Evolutionary conservation across 2,113 vertebrate genomes (phyloP).

Genomic region (Nannospalax galili): DNA sequence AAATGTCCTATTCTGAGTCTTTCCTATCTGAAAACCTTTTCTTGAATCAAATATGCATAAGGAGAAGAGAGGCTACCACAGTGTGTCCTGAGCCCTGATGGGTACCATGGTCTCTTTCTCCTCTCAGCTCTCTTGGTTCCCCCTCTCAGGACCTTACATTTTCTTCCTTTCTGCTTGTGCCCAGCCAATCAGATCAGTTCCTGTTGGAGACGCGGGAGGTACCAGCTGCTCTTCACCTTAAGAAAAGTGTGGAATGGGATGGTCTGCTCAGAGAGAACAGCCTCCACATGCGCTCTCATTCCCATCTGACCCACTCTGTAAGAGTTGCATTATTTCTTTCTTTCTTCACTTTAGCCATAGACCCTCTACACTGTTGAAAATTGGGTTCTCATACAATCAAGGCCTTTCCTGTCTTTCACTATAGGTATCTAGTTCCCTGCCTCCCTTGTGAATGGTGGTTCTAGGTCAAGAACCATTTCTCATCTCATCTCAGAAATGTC

Average conservation of each 20-base stretch:
- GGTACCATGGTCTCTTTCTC: neutral
- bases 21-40: neutral
- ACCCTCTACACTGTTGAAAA: neutral
- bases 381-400: neutral
- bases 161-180: neutral
- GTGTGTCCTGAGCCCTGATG: neutral
- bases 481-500: neutral
- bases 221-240: neutral
- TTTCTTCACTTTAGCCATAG: neutral
- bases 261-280: neutral
- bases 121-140: neutral
- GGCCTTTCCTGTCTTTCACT: neutral
- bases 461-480: neutral
- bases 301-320: neutral
- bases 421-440: neutral
- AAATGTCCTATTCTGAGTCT: neutral
- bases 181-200: neutral
- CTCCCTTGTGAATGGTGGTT: neutral
- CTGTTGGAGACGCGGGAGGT: neutral
- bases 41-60: neutral
- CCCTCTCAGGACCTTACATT: neutral
- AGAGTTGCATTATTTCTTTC: neutral
- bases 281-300: neutral
- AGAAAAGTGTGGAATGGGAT: neutral
- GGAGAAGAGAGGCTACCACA: neutral